Conservation (phyloP, 2,888 invertebrate genomes). For the Volucella inanis region DNA sequence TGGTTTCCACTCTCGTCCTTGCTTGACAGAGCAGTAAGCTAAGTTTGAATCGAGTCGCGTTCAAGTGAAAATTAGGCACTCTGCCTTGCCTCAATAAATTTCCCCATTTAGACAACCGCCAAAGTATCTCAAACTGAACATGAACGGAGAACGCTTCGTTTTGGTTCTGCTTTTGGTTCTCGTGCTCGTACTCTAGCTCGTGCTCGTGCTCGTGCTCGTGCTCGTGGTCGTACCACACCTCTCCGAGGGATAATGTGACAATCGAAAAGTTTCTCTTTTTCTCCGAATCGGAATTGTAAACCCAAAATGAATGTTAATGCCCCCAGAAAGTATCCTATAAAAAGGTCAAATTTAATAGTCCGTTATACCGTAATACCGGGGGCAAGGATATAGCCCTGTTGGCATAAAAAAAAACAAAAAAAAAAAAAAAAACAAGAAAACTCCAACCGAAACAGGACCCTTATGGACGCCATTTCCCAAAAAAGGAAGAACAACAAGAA, state of each 20-base stretch:
- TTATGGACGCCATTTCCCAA: constrained; percentile 61
- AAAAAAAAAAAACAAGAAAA: constrained; percentile 17
- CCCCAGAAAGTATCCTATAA: constrained; percentile 76
- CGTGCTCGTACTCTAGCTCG: too few species aligned
- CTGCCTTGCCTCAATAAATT: constrained; percentile 58
- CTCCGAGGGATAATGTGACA: constrained; percentile 69
- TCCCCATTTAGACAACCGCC: constrained; percentile 73
- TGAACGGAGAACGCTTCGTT: background rate
- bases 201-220: background rate
- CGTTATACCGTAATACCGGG: constrained; percentile 70
- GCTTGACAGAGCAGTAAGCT: constrained; percentile 67
- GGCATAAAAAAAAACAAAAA: constrained; percentile 28
- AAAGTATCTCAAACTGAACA: constrained; percentile 52
- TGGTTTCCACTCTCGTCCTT: background rate
- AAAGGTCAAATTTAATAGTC: constrained; percentile 77
- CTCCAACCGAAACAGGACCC: constrained; percentile 27
- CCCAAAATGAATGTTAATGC: constrained; percentile 76
- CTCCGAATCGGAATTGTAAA: constrained; percentile 70
- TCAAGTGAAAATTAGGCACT: constrained; percentile 73
- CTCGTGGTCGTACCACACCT: background rate
- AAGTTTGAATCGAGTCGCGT: constrained; percentile 64
- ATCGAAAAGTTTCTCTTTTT: constrained; percentile 70
- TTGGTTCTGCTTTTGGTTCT: too few species aligned
- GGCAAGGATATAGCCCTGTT: constrained; percentile 64
- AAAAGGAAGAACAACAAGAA: background rate